Evolutionary conservation across 2,888 invertebrate species (phyloP), one percentile per base, ranked within the genome.

Genomic region (Trachelus iudaicus): DNA sequence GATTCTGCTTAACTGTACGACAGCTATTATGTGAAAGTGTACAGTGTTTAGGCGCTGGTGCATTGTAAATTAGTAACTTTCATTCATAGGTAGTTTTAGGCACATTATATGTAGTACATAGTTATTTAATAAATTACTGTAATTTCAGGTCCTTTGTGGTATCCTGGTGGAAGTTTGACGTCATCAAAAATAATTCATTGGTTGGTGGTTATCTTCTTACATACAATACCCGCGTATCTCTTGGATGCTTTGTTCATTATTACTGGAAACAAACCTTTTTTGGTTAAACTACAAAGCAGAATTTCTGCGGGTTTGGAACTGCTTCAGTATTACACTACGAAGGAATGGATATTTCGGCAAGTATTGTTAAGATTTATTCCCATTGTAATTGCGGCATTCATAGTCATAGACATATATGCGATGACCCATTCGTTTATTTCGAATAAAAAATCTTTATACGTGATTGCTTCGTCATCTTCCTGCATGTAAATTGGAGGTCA

Each of bases 321-420:
- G 0, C 92, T 97, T 12, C 94, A 96, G 82, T 97, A 96, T 90
- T 97, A 97, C 92, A 97, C 97, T 0, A 95, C 95, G 4, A 94
- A 96, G 77, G 93, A 95, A 80, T 98, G 98, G 98, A 91, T 94
- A 69, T 97, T 97, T 89, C 93, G 83, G 90, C 89, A 83, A 77
- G 82, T 79, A 31, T 76, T 15, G 9, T 56, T 56, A 56, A 56
- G 56, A 15, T 23, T 56, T 56, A 56, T 56, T 56, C 1, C 23
- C 56, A 56, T 56, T 56, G 9, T 56, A 56, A 56, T 56, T 23
- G 56, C 23, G 23, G 6, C 1, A 56, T 56, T 56, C 2, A 9
- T 23, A 56, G 6, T 56, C 9, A 23, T 56, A 56, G 56, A 56
- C 56, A 13, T 40, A 40, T 40, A 37, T 37, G 15, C 37, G 15